These are phyloP conservation scores for Lethenteron camtschaticum DNA, from an alignment of 2,113 vertebrate species.

Conservation along the genomic window DNA sequence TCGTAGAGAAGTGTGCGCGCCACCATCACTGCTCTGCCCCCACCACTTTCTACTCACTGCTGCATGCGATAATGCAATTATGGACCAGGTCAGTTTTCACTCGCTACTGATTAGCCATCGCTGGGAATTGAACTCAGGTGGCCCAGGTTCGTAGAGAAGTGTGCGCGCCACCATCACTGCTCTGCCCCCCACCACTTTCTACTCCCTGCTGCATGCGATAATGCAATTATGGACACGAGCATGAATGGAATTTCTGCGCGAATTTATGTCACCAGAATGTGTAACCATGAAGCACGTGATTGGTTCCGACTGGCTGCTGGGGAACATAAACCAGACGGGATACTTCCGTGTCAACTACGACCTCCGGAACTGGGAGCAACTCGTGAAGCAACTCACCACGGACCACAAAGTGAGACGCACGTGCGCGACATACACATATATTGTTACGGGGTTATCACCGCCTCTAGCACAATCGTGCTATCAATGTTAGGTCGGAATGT, in stretches of 20 bases:
- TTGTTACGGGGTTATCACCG: too few relatives aligned
- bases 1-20: not conserved
- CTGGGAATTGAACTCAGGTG: not conserved
- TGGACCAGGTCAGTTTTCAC: not conserved
- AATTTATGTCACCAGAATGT: slow-evolving; percentile 28
- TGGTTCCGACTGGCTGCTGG: slow-evolving; percentile 57
- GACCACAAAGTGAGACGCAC: slow-evolving; percentile 17
- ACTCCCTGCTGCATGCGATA: not conserved
- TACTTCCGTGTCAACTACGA: slow-evolving; percentile 98
- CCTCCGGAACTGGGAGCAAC: slow-evolving; percentile 70
- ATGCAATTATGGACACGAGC: not conserved
- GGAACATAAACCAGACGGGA: slow-evolving; percentile 88
- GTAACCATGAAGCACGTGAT: slow-evolving; percentile 44
- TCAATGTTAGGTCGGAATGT: too few relatives aligned
- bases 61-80: not conserved
- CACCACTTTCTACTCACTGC: not conserved
- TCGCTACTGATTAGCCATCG: too few relatives aligned
- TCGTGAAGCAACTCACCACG: slow-evolving; percentile 64
- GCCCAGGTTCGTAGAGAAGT: not conserved
- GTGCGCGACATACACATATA: too few relatives aligned
- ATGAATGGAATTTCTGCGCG: slow-evolving; percentile 4
- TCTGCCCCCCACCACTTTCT: not conserved
- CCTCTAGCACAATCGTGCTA: too few relatives aligned
- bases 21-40: not conserved
- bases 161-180: not conserved